Conservation (phyloP, 2,113 vertebrate genomes). For the Suricata suricatta region DNA sequence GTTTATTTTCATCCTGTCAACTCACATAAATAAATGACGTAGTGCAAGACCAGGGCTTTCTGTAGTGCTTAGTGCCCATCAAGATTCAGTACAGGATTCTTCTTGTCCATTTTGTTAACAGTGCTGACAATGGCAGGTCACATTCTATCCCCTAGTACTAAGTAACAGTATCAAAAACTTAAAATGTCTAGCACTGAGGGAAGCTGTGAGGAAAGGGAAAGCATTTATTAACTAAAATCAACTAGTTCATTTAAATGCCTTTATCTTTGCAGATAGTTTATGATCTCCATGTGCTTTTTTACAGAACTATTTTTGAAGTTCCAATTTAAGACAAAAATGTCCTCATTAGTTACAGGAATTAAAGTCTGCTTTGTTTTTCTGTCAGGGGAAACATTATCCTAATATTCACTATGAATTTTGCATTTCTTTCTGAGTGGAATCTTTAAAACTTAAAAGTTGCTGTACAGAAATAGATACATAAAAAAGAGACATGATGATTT, state of each 20-base stretch:
- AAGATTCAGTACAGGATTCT: background rate
- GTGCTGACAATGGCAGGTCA: background rate
- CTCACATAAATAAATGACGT: background rate
- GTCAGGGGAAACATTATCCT: background rate
- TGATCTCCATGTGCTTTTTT: background rate
- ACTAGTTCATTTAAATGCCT: background rate
- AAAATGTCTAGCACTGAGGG: constrained; percentile 26
- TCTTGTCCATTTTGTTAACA: background rate
- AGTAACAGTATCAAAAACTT: constrained; percentile 33
- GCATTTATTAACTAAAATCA: constrained; percentile 57
- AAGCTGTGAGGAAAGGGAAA: constrained; percentile 20
- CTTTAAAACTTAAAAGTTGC: constrained; percentile 27
- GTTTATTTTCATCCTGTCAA: constrained; percentile 43
- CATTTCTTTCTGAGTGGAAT: constrained; percentile 39
- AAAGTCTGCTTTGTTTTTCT: background rate
- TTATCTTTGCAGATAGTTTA: constrained; percentile 50
- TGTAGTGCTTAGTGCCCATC: background rate
- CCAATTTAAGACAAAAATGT: constrained; percentile 47
- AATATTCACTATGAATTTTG: background rate
- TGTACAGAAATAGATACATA: background rate
- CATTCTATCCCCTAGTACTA: constrained; percentile 21
- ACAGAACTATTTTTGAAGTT: constrained; percentile 16
- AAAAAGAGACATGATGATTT: constrained; percentile 7
- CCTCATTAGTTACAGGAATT: constrained; percentile 28
- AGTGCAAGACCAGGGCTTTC: background rate